A percentile compares a stretch with the other conserved stretches of the same genome.
These are phyloP conservation scores for Nysson spinosus DNA, from an alignment of 2,888 invertebrate genomes.

Conservation along the genomic window DNA sequence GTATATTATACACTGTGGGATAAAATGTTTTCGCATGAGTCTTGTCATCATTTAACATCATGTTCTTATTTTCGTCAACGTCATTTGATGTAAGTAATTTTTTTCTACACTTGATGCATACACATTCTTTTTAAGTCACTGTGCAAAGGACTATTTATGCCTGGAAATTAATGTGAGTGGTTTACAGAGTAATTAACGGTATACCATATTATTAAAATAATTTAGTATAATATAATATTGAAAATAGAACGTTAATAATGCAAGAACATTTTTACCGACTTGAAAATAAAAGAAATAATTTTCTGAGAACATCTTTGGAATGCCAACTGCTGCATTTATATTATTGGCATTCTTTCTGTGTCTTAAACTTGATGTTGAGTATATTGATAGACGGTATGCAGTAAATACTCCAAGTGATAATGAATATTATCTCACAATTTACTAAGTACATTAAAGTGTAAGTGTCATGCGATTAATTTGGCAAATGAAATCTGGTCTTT, in stretches of 20 bases:
- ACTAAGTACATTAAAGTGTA: slow-evolving; percentile 31
- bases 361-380: slow-evolving; percentile 50
- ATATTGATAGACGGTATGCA: slow-evolving; percentile 43
- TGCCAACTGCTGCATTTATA: slow-evolving; percentile 33
- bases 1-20: slow-evolving; percentile 50
- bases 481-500: slow-evolving; percentile 25
- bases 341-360: slow-evolving; percentile 49
- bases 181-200: slow-evolving; percentile 44
- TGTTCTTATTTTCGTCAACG: slow-evolving; percentile 66
- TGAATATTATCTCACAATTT: slow-evolving; percentile 35
- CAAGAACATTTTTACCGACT: slow-evolving; percentile 34
- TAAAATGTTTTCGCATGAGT: slow-evolving; percentile 47
- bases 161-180: slow-evolving; percentile 37
- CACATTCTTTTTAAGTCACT: slow-evolving; percentile 45
- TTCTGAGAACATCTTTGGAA: slow-evolving; percentile 33
- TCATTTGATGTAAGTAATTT: slow-evolving; percentile 73
- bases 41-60: slow-evolving; percentile 56
- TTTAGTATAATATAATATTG: slow-evolving; percentile 45
- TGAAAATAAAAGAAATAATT: slow-evolving; percentile 16
- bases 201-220: slow-evolving; percentile 47
- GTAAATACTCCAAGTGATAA: slow-evolving; percentile 42
- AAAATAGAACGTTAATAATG: slow-evolving; percentile 33
- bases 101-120: slow-evolving; percentile 45
- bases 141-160: slow-evolving; percentile 39
- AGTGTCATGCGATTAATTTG: slow-evolving; percentile 31